Evolutionary conservation across 2,113 vertebrate species (phyloP).

Genomic region (Pluvianellus socialis): DNA sequence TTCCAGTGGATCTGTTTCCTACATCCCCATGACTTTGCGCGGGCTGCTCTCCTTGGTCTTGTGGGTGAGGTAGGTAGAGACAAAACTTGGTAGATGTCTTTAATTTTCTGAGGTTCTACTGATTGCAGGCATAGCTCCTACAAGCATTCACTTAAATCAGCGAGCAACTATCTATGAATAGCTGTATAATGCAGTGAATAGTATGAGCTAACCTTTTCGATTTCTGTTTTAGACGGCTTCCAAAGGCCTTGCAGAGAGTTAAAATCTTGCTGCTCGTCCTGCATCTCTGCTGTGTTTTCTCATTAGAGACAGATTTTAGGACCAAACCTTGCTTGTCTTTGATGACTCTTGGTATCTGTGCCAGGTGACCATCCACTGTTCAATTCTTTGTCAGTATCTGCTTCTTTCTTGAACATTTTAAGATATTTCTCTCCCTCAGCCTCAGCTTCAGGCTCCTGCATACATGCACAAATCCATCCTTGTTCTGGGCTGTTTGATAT

Average conservation of each 20-base stretch:
- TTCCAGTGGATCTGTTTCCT: neutral
- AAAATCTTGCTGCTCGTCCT: neutral
- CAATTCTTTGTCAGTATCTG: neutral
- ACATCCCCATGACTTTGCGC: neutral
- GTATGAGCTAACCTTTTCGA: neutral
- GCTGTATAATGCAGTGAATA: neutral
- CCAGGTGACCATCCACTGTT: neutral
- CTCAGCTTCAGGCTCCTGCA: neutral
- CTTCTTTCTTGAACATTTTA: neutral
- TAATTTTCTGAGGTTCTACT: neutral
- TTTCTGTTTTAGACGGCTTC: neutral
- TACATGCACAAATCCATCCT: accelerated
- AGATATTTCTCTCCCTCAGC: neutral
- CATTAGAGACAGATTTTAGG: neutral
- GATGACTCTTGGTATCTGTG: neutral
- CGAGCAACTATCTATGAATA: neutral
- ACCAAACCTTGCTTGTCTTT: neutral
- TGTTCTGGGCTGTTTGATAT: neutral
- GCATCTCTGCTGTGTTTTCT: neutral
- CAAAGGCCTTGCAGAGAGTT: neutral
- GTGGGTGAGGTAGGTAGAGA: neutral
- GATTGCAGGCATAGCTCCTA: neutral
- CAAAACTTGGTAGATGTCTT: neutral
- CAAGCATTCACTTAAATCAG: neutral
- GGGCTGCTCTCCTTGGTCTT: neutral